Conservation (phyloP, 2,113 vertebrate genomes). For the Phalacrocorax pelagicus region DNA sequence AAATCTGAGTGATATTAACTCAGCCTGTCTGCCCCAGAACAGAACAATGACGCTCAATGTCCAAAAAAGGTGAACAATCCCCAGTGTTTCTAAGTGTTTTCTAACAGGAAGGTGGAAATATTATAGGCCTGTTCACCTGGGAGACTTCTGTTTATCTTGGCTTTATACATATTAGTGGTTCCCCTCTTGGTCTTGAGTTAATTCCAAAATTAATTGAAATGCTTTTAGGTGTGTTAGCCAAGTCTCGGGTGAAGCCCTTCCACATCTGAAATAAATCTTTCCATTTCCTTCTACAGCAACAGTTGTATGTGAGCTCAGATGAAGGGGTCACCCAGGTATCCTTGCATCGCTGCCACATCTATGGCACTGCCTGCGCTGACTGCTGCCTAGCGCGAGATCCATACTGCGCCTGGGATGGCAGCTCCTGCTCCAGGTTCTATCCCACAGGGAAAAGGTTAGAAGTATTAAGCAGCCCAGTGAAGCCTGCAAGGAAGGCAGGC, state of each 20-base stretch:
- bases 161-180: background rate
- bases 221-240: background rate
- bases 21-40: background rate
- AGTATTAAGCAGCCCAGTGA: background rate
- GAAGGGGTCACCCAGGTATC: slow-evolving; percentile 93
- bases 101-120: slow-evolving; percentile 42
- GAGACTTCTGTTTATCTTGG: slow-evolving; percentile 57
- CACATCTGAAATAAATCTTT: slow-evolving; percentile 33
- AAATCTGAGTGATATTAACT: slow-evolving; percentile 43
- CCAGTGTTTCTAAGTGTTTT: background rate
- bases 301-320: slow-evolving; percentile 93
- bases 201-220: slow-evolving; percentile 14
- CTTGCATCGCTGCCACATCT: slow-evolving; percentile 93
- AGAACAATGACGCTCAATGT: slow-evolving; percentile 53
- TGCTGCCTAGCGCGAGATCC: slow-evolving; percentile 97
- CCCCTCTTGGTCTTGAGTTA: background rate
- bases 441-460: slow-evolving; percentile 92
- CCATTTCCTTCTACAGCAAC: slow-evolving; percentile 84
- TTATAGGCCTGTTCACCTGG: background rate
- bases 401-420: slow-evolving; percentile 98
- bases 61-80: slow-evolving; percentile 11
- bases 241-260: background rate
- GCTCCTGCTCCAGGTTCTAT: slow-evolving; percentile 93
- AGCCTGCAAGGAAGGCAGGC: background rate
- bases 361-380: slow-evolving; percentile 93